These are phyloP conservation scores for Catonia carolina DNA, from an alignment of 2,888 invertebrate genomes.

Conservation along the genomic window DNA sequence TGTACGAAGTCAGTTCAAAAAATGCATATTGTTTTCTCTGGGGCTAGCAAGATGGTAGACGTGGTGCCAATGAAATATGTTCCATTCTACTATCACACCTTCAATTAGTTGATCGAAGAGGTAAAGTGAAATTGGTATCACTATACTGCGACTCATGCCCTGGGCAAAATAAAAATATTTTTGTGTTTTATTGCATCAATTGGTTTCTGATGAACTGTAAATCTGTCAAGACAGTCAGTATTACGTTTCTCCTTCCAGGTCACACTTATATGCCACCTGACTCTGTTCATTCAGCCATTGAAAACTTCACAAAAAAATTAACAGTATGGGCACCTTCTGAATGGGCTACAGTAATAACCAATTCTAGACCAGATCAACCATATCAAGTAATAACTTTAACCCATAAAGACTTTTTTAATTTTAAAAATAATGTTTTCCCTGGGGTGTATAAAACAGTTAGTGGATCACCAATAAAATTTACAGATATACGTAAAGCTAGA, in stretches of 20 bases:
- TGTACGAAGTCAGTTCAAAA: slow-evolving; percentile 33
- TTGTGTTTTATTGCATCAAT: slow-evolving; percentile 12
- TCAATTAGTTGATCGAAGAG: slow-evolving; percentile 32
- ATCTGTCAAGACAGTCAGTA: slow-evolving; percentile 32
- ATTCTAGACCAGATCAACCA: slow-evolving; percentile 19
- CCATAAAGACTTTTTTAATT: slow-evolving; percentile 7
- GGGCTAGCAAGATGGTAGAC: slow-evolving; percentile 36
- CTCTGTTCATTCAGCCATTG: slow-evolving; percentile 28
- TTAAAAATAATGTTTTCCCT: slow-evolving; percentile 1
- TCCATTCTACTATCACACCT: slow-evolving; percentile 32
- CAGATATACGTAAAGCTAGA: too few relatives aligned
- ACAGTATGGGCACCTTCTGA: slow-evolving; percentile 30
- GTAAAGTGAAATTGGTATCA: slow-evolving; percentile 16
- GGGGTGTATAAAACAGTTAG: too few relatives aligned
- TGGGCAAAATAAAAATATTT: slow-evolving; percentile 30
- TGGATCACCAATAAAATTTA: too few relatives aligned
- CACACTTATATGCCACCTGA: slow-evolving; percentile 38
- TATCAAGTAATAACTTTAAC: slow-evolving; percentile 12
- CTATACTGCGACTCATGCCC: slow-evolving; percentile 31
- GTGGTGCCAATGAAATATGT: slow-evolving; percentile 36
- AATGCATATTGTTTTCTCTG: too few relatives aligned
- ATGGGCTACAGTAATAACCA: slow-evolving; percentile 27
- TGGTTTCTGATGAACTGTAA: slow-evolving; percentile 28
- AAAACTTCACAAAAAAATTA: slow-evolving; percentile 21
- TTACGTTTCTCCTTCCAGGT: slow-evolving; percentile 37